Evolutionary conservation across 2,888 invertebrate species (phyloP).

Genomic region (Asteroscopus sphinx): DNA sequence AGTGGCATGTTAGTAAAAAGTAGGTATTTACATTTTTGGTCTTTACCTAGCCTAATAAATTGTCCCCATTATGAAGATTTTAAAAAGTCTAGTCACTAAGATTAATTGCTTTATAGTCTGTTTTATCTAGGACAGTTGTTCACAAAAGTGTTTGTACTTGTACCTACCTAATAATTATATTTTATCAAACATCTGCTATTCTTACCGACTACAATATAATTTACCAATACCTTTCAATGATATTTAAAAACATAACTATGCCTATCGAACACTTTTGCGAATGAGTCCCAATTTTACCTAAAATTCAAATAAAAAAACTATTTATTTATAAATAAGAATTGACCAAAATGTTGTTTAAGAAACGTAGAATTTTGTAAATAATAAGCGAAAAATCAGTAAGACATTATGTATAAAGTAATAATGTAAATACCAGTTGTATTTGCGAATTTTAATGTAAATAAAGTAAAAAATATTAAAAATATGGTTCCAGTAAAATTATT

Average conservation of each 20-base stretch:
- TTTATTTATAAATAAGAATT: conserved; percentile 84
- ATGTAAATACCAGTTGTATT: conserved; percentile 85
- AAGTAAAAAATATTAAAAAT: conserved; percentile 67
- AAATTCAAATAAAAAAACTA: conserved; percentile 65
- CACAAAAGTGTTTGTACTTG: conserved; percentile 59
- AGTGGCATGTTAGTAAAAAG: conserved; percentile 57
- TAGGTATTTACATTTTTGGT: conserved; percentile 56
- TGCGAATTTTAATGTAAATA: conserved; percentile 87
- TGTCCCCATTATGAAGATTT: conserved; percentile 67
- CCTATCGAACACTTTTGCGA: conserved; percentile 65
- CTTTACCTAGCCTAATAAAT: conserved; percentile 67
- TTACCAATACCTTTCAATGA: conserved; percentile 48
- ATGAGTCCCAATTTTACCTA: conserved; percentile 64
- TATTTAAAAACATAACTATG: conserved; percentile 35
- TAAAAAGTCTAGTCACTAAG: conserved; percentile 68
- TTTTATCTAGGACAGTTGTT: conserved; percentile 54
- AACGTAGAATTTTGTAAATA: conserved; percentile 78
- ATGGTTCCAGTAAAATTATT: conserved; percentile 83
- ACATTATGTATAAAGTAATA: conserved; percentile 74
- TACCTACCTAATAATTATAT: conserved; percentile 31
- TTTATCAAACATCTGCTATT: conserved; percentile 43
- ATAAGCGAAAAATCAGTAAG: conserved; percentile 72
- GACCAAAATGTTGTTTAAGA: conserved; percentile 87
- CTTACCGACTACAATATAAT: conserved; percentile 43
- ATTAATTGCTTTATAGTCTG: conserved; percentile 63